Base-by-base conservation (phyloP, 2,797 vertebrate genomes). In the Sternotherus odoratus region DNA sequence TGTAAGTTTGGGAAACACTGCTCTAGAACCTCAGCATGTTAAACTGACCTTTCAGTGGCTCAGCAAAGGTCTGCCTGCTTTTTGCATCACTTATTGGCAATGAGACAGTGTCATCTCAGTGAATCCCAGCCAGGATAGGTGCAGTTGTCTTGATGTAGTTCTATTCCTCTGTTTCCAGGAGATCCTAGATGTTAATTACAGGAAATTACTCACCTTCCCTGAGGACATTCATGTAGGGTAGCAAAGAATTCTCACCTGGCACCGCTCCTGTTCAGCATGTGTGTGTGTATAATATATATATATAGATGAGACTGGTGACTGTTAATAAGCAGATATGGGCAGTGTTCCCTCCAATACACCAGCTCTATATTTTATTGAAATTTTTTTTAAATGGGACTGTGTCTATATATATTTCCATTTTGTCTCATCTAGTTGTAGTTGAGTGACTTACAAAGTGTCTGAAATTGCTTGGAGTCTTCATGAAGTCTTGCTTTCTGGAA, bases 161-260 rank as follows among this genome's bases (percentile, higher is more conserved):
- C 49, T 63, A 1, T 75, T 75, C n/a, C 36, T 82, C 39, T 85
- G 11, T 79, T 87, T 72, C 11, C 0, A 0, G 53, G n/a, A 89
- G 26, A 81, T 39, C 28, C 36, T n/a, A 77, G 28, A 9, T 88
- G 89, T 92, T 90, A 50, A 60, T 46, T 51, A 2, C 16, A 11
- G 56, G 28, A 89, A 63, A 81, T 83, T 36, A 53, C 30, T 51
- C 1, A 30, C 17, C 17, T 94, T 3, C 4, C 21, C 19, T 69
- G n/a, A 21, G 5, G n/a, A 4, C 11, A 43, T 85, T 10, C 77
- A 21, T 77, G 12, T 21, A 94, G 50, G 7, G 4, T 51, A 89
- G 87, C 57, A 81, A 60, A 57, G 5, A n/a, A 36, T 83, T 91
- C 83, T 54, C 15, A 39, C 69, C n/a, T 3, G 51, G 51, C 36